These are phyloP conservation scores for Hycleus cichorii DNA, from an alignment of 1,140 invertebrate genomes.

Conservation along the genomic window DNA sequence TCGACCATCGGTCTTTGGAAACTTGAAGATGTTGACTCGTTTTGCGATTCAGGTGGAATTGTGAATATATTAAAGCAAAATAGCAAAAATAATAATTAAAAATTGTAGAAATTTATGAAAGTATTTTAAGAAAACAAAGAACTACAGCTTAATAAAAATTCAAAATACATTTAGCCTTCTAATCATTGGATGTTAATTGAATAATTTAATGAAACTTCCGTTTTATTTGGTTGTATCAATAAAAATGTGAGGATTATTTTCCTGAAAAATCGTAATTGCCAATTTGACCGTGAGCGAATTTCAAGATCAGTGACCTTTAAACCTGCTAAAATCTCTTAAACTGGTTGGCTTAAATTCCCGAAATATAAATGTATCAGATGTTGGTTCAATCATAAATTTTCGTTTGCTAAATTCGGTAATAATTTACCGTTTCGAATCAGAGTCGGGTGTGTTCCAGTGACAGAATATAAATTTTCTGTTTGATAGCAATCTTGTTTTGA, in stretches of 20 bases:
- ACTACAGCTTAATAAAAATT: no score
- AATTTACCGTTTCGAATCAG: conserved; percentile 5
- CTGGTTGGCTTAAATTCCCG: conserved; percentile 3
- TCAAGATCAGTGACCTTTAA: conserved; percentile 5
- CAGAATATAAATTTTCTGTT: neutral
- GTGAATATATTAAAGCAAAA: neutral
- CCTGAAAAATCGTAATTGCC: neutral
- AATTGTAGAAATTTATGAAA: neutral
- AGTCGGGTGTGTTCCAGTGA: neutral
- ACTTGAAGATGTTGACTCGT: conserved; percentile 3
- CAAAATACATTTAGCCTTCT: no score
- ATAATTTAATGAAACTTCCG: conserved; percentile 1
- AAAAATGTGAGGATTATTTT: neutral
- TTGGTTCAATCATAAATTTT: conserved; percentile 1
- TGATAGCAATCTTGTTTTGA: neutral
- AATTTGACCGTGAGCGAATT: conserved; percentile 9
- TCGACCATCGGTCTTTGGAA: conserved; percentile 7
- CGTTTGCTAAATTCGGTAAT: neutral
- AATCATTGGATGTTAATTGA: neutral
- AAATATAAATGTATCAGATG: conserved; percentile 3
- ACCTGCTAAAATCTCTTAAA: conserved; percentile 6
- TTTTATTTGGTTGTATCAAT: neutral
- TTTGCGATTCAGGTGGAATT: neutral
- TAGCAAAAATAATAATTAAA: neutral
- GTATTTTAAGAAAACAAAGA: no score